Percentiles rank a stretch among this genome's conserved stretches.
Evolutionary conservation across 1,140 invertebrate genomes (phyloP).

Genomic region (Drosophila neocordata): DNA sequence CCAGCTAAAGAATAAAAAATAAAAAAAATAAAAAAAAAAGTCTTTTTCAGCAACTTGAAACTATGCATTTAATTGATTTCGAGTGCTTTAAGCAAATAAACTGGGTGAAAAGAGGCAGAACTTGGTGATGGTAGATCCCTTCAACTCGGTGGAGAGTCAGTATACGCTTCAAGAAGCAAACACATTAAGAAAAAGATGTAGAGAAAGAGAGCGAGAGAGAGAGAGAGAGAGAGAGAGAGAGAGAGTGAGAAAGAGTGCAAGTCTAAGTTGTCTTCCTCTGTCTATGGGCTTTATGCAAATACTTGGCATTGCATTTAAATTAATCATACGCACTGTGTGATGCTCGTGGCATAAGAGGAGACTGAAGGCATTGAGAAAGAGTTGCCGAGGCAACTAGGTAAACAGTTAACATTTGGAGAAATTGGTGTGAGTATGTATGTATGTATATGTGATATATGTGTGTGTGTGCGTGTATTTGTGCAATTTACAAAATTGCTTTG

Average conservation of each 20-base stretch:
- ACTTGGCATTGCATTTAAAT: conserved; percentile 71
- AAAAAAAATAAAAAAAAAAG: conserved; percentile 49
- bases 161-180: conserved; percentile 50
- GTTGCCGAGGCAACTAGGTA: conserved; percentile 28
- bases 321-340: conserved; percentile 75
- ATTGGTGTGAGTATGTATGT: not conserved
- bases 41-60: conserved; percentile 61
- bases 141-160: conserved; percentile 16
- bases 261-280: conserved; percentile 9
- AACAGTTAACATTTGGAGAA: conserved; percentile 39
- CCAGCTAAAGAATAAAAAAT: conserved; percentile 26
- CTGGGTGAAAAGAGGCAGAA: conserved; percentile 4
- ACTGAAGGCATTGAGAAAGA: not conserved
- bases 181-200: conserved; percentile 36
- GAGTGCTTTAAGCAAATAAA: conserved; percentile 63
- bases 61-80: conserved; percentile 81
- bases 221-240: conserved; percentile 22
- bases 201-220: conserved; percentile 1
- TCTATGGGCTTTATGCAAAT: conserved; percentile 60
- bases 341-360: not conserved
- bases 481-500: conserved; percentile 74
- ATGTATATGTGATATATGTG: conserved; percentile 1
- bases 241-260: conserved; percentile 14
- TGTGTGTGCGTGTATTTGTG: conserved; percentile 44
- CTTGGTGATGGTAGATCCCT: not conserved